Evolutionary conservation across 2,888 invertebrate species (phyloP), one percentile per base, ranked within the genome.

Genomic region (Horisme vitalbata): DNA sequence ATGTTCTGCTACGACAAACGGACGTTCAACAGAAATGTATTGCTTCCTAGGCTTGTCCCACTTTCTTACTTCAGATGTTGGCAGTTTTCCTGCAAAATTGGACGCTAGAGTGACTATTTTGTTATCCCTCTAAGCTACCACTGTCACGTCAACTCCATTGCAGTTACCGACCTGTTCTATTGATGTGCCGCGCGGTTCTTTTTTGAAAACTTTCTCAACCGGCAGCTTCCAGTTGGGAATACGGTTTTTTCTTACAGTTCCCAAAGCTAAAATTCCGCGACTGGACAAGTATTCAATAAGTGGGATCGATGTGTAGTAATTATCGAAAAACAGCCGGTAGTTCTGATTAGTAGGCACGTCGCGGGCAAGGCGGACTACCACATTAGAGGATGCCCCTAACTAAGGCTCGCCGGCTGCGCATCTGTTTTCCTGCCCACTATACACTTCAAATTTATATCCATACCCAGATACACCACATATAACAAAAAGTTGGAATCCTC

Each of bases 371-470:
- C 58, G 52, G 14, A 66, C 53, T 36, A 67, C 61, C 35, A 59
- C 55, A 60, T 65, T 64, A 48, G 55, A 50, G 45, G 56, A 57
- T 35, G 52, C 43, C 32, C 58, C 61, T 32, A 60, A 46, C 56
- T 62, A 61, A 45, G 62, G 61, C 52, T 65, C 27, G 61, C n/a
- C n/a, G n/a, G n/a, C n/a, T n/a, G n/a, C n/a, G n/a, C n/a, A n/a
- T n/a, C n/a, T n/a, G n/a, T 67, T 67, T 31, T 68, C 70, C 62
- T 68, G 63, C 62, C 72, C 71, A 63, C 64, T 63, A 58, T 46
- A 67, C 55, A 65, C 53, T 49, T 66, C 56, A 52, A 57, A 52
- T 5, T 36, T 47, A 14, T 53, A 26, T 18, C 50, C 47, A 44
- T 39, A 53, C 27, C 64, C 63, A 45, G 50, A 50, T 39, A 61